phyloP scores from a whole-genome alignment of 2,888 invertebrate species.

The Lypha dubia region DNA sequence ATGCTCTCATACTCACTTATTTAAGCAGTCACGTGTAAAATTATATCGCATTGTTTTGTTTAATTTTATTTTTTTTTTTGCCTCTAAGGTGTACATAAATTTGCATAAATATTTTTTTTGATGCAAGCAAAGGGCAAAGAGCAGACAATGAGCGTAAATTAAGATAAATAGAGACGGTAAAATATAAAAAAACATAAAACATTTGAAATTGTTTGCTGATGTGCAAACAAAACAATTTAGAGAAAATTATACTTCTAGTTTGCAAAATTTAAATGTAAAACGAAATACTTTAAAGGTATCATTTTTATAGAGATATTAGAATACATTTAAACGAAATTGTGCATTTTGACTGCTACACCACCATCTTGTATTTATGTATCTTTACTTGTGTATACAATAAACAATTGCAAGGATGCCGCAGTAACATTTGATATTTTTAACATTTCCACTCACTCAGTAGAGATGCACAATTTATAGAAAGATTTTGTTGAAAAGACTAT shows the following conservation, averaged over 20 bases:
- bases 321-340: too few species aligned
- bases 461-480: not conserved
- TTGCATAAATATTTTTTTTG: slow-evolving; percentile 47
- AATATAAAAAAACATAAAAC: too few species aligned
- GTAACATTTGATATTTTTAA: slow-evolving; percentile 22
- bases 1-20: not conserved
- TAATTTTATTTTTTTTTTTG: slow-evolving; percentile 23
- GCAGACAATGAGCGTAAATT: not conserved
- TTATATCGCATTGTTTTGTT: slow-evolving; percentile 45
- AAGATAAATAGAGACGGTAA: slow-evolving; percentile 18
- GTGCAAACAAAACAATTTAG: slow-evolving; percentile 65
- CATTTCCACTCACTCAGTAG: slow-evolving; percentile 18
- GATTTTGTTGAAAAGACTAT: not conserved
- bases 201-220: slow-evolving; percentile 56
- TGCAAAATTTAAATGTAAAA: slow-evolving; percentile 11
- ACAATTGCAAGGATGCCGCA: slow-evolving; percentile 20
- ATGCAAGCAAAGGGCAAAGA: not conserved
- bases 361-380: too few species aligned
- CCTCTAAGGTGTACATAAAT: slow-evolving; percentile 33
- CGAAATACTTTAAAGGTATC: not conserved
- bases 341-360: too few species aligned
- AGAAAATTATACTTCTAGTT: slow-evolving; percentile 53
- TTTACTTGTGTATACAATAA: not conserved
- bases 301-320: not conserved
- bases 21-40: slow-evolving; percentile 7